Evolutionary conservation across 1,140 invertebrate species (phyloP), one percentile per base, ranked within the genome.

Genomic region (Drosophila lini): DNA sequence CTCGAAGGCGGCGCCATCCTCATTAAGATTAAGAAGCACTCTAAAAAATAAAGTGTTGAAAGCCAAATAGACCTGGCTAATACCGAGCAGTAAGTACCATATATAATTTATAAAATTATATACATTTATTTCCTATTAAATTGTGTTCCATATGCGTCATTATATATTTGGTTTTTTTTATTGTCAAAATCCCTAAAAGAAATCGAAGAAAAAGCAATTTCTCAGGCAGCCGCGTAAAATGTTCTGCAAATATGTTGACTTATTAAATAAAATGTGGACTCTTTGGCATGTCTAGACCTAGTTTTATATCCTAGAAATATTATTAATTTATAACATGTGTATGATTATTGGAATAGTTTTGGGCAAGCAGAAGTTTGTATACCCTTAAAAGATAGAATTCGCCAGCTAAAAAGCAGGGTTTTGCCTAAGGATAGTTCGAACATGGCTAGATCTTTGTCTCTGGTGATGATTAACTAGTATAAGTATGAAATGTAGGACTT

Each of bases 301-400:
- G 52, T 55, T 38, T 55, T 55, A 36, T 55, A 55, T 55, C 50
- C 50, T 36, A 53, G 16, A 36, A 15, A 19, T 55, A 38, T 55
- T 22, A 38, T 55, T 55, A 55, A 55, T 55, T 55, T 38, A 55
- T 55, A 55, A 38, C 52, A 55, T 55, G 19, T 53, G 50, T 53
- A 5, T 22, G 32, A 55, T 22, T 55, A 55, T 38, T 10, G 2
- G 3, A 1, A n/a, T 5, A n/a, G 32, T 22, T 22, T 5, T 0
- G 34, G n/a, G 5, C 10, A 16, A 50, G 28, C 28, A 32, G 47
- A 55, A 38, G 19, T 25, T n/a, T 10, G 13, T 5, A 55, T 55
- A 38, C 34, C 19, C 52, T 53, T 22, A 1, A 4, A 22, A 10
- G 3, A 9, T 1, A 6, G 8, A 11, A 19, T 19, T 42, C 5